Evolutionary conservation across 2,797 vertebrate genomes (phyloP), one percentile per base, ranked within the genome.

Genomic region (Cheirogaleus major): DNA sequence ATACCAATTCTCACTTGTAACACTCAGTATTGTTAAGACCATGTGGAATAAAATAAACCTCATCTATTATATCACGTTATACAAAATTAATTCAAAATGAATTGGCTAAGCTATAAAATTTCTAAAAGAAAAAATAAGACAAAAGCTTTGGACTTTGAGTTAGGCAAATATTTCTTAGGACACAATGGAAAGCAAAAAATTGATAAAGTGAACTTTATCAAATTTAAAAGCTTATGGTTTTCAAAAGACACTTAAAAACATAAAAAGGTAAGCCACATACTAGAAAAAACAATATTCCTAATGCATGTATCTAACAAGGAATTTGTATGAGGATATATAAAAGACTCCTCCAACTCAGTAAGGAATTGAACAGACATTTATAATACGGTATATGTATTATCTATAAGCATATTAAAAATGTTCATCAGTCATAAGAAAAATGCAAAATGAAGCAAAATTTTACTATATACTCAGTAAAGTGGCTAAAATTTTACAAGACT

Each of bases 211-310:
- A 63, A 82, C 2, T 52, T 78, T 90, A 69, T 23, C 35, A 45
- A 72, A 65, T 72, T 81, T 32, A 45, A 82, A 76, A 57, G 63
- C 13, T 17, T 70, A 38, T 22, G 7, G 0, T 83, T 43, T 85
- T 92, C 14, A 78, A 35, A 92, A 95, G 30, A 78, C 32, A 61
- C 30, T 78, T 76, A 92, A 72, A 80, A 92, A 96, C 57, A 72
- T 89, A 22, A 82, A 92, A 82, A 89, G 30, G 3, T 22, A 86
- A 52, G 43, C 13, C 57, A 79, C 11, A 52, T 18, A 76, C n/a
- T 15, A 75, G 45, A 50, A 72, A 80, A 55, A 67, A 13, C 9
- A 38, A 15, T 57, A 43, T 50, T 85, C 61, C 55, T 4, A 65
- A 27, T 59, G 52, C 7, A 27, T 86, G 5, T 57, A 69, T 59